These are phyloP conservation scores for Thrips palmi DNA, from an alignment of 1,140 invertebrate species.

Conservation along the genomic window DNA sequence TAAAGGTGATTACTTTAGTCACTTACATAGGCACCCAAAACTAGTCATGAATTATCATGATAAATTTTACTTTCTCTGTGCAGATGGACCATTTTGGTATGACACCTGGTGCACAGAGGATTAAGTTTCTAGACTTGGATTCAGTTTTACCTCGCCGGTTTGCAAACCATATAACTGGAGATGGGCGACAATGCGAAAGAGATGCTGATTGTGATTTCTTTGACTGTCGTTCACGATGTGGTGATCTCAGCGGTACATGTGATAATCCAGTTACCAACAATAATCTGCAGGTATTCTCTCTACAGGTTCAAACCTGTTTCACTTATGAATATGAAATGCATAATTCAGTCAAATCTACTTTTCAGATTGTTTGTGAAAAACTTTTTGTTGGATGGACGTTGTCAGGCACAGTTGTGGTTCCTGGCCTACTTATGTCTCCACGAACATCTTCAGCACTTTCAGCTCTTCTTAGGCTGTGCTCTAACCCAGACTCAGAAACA, in stretches of 20 bases:
- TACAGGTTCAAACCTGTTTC: background rate
- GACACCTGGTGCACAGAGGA: slow-evolving; percentile 25
- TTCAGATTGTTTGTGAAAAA: slow-evolving; percentile 38
- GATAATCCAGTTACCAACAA: slow-evolving; percentile 32
- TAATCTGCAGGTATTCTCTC: slow-evolving; percentile 32
- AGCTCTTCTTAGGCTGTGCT: slow-evolving; percentile 31
- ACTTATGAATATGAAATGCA: background rate
- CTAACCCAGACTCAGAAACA: slow-evolving; percentile 26
- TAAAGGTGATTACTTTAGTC: too few relatives aligned
- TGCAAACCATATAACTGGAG: slow-evolving; percentile 23
- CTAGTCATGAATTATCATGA: too few relatives aligned
- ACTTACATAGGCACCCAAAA: too few relatives aligned
- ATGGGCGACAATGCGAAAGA: slow-evolving; percentile 26
- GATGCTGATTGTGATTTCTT: slow-evolving; percentile 43
- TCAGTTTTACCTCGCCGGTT: slow-evolving; percentile 29
- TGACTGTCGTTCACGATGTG: slow-evolving; percentile 39
- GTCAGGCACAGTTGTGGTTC: slow-evolving; percentile 35
- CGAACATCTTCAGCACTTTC: slow-evolving; percentile 32
- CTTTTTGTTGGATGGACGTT: slow-evolving; percentile 40
- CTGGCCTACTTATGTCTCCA: slow-evolving; percentile 34
- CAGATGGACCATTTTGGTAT: slow-evolving; percentile 48
- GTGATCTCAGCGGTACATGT: slow-evolving; percentile 28
- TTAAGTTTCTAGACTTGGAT: slow-evolving; percentile 40
- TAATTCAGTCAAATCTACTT: slow-evolving; percentile 8
- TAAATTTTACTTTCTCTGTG: too few relatives aligned